Conservation (phyloP, 1,140 invertebrate species). For the Ganaspis sp. region DNA sequence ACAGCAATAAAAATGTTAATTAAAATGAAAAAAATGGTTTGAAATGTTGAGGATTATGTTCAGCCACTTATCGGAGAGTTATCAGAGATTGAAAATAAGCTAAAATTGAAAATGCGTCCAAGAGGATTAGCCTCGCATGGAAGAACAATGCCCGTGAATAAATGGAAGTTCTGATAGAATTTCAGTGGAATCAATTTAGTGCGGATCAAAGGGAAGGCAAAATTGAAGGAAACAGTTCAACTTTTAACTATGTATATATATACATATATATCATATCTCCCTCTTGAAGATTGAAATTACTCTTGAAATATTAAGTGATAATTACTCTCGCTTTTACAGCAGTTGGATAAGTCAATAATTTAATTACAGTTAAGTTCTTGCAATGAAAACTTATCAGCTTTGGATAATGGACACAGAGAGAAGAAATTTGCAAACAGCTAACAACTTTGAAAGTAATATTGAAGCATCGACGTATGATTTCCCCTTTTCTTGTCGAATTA, state of each 20-base stretch:
- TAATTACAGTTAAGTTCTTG: constrained; percentile 5
- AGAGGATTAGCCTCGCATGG: constrained; percentile 41
- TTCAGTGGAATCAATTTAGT: constrained; percentile 28
- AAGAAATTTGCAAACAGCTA: too few species aligned
- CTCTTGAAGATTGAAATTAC: constrained; percentile 9
- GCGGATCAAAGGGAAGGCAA: neutral
- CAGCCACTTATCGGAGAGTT: too few species aligned
- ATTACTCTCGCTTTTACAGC: constrained; percentile 3
- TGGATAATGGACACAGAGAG: neutral
- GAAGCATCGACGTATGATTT: too few species aligned
- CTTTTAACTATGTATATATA: neutral
- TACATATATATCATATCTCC: neutral
- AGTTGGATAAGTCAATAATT: constrained; percentile 22
- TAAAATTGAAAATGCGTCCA: constrained; percentile 27
- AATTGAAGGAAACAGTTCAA: constrained; percentile 21
- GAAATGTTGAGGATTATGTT: constrained; percentile 20
- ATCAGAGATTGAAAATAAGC: constrained; percentile 36
- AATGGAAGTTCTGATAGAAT: constrained; percentile 54
- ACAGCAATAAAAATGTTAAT: neutral
- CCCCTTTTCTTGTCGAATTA: too few species aligned
- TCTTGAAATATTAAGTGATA: constrained; percentile 12
- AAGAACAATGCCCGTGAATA: constrained; percentile 46
- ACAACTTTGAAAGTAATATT: too few species aligned
- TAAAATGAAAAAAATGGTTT: neutral
- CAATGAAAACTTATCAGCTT: constrained; percentile 3